Evolutionary conservation across 2,888 invertebrate genomes (phyloP), one percentile per base, ranked within the genome.

Genomic region (Eupithecia subumbrata): DNA sequence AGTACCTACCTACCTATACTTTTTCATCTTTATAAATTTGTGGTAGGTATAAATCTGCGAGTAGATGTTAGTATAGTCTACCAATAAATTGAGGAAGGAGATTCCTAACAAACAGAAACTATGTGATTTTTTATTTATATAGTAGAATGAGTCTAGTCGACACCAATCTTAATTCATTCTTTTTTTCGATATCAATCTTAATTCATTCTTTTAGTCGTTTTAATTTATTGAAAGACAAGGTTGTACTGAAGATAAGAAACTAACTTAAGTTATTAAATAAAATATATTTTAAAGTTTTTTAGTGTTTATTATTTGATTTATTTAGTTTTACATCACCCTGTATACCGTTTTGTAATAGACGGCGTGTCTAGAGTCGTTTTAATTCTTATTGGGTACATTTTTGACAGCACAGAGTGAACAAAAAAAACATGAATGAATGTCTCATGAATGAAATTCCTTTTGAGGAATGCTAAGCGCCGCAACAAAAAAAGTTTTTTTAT

Each of bases 381-480:
- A 84, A 87, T 84, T 82, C 79, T 83, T 84, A 84, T 73, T 82
- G 82, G 79, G 81, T 82, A 79, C 79, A 84, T 86, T 89, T 92
- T 91, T 89, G 85, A 87, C 83, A 85, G 80, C 84, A 86, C 84
- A 82, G 83, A 85, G 75, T 86, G 82, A 85, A 76, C 87, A 91
- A 91, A 92, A 91, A 91, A 84, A 80, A 75, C 78, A 79, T 92
- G 89, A 92, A 90, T 92, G 92, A 89, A 87, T 84, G 84, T 82
- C 80, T 77, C 81, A 83, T 92, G 90, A 94, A 94, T 94, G 94
- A 92, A 93, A 94, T 94, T 93, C 93, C 91, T 84, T 80, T 72
- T 84, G 75, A 81, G 78, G 82, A 77, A 82, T 83, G 87, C 83
- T 90, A 91, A 93, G 93, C 93, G 92, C 92, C 92, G 85, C 86